Conservation (phyloP, 2,888 invertebrate genomes). For the Nomada ruficornis region DNA sequence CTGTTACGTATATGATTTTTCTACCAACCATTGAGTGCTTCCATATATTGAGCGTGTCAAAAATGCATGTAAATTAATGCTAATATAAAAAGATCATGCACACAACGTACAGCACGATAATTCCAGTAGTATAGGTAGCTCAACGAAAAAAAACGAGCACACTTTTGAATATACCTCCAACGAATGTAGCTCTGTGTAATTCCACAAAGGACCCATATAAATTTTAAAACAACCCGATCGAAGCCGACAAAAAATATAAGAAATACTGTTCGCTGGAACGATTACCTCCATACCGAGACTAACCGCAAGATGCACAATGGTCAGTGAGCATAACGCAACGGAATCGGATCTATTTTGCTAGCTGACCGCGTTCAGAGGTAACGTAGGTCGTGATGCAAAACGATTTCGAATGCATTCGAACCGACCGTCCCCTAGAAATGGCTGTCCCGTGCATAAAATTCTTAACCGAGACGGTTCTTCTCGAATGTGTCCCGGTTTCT, state of each 20-base stretch:
- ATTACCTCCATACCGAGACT: neutral
- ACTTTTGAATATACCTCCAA: neutral
- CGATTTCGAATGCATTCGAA: constrained; percentile 25
- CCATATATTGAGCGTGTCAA: too few relatives aligned
- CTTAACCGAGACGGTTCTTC: constrained; percentile 26
- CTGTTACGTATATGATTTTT: too few relatives aligned
- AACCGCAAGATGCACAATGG: constrained; percentile 1
- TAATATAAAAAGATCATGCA: too few relatives aligned
- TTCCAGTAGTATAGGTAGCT: too few relatives aligned
- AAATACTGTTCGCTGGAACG: neutral
- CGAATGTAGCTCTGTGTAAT: neutral
- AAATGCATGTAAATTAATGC: too few relatives aligned
- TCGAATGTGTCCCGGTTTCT: constrained; percentile 57
- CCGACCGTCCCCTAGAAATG: constrained; percentile 16
- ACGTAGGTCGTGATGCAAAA: constrained; percentile 35
- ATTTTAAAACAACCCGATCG: neutral
- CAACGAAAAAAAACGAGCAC: neutral
- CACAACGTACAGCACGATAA: too few relatives aligned
- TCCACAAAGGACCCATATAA: neutral
- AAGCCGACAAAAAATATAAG: neutral
- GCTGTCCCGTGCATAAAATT: constrained; percentile 43
- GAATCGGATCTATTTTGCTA: constrained; percentile 26
- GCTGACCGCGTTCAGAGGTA: constrained; percentile 3
- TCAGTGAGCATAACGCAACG: constrained; percentile 7
- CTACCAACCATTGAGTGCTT: too few relatives aligned